Conservation (phyloP, 2,797 vertebrate species). For the Sibirionetta formosa region DNA sequence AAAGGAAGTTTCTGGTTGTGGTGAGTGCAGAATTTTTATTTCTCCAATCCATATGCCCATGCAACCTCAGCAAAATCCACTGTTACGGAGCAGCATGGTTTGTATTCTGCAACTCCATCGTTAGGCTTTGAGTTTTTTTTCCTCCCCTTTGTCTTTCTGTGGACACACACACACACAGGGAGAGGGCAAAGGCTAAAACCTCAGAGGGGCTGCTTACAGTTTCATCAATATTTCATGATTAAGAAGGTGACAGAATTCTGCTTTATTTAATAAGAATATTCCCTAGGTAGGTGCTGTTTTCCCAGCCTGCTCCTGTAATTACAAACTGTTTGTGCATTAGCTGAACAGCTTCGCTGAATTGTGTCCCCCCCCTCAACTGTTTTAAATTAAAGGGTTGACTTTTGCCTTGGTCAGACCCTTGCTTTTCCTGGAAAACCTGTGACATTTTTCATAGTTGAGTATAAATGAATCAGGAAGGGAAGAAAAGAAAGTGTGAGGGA, state of each 20-base stretch:
- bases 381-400: slow-evolving; percentile 67
- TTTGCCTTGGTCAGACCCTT: slow-evolving; percentile 34
- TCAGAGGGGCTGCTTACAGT: slow-evolving; percentile 68
- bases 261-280: slow-evolving; percentile 77
- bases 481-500: not conserved
- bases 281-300: slow-evolving; percentile 62
- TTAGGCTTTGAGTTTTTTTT: not conserved
- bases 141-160: slow-evolving; percentile 15
- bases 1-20: slow-evolving; percentile 6
- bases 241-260: slow-evolving; percentile 79
- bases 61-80: slow-evolving; percentile 56
- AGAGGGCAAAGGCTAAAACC: slow-evolving; percentile 74
- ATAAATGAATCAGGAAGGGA: slow-evolving; percentile 10
- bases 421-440: slow-evolving; percentile 44
- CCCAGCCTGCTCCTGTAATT: slow-evolving; percentile 52
- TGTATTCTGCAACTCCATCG: slow-evolving; percentile 43
- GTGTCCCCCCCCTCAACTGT: slow-evolving; percentile 15
- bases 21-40: slow-evolving; percentile 39
- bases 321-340: slow-evolving; percentile 59
- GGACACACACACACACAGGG: slow-evolving; percentile 25
- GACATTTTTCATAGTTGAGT: slow-evolving; percentile 40
- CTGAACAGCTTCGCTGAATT: not conserved
- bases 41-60: not conserved
- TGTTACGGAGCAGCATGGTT: not conserved
- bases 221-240: slow-evolving; percentile 82